Evolutionary conservation across 1,140 invertebrate species (phyloP).

Genomic region (Eriosoma lanigerum): DNA sequence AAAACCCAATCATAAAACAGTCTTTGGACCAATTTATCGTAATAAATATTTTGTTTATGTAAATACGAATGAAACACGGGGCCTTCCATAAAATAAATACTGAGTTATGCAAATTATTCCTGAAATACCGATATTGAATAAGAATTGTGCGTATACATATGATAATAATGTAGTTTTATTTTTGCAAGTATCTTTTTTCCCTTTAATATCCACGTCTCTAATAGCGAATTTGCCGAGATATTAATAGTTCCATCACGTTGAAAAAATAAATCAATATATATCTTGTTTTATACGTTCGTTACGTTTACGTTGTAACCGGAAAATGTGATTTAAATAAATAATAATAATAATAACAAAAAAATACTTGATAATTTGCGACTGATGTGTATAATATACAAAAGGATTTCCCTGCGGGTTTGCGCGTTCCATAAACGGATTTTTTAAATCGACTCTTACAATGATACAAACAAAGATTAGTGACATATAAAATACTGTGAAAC

Average conservation of each 20-base stretch:
- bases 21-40: conserved; percentile 4
- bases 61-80: conserved; percentile 14
- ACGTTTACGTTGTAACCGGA: not conserved
- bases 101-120: conserved; percentile 10
- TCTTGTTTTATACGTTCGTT: not conserved
- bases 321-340: too few relatives aligned
- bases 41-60: not conserved
- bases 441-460: too few relatives aligned
- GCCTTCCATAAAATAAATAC: not conserved
- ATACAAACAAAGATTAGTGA: too few relatives aligned
- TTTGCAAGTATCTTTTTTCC: too few relatives aligned
- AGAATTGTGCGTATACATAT: not conserved
- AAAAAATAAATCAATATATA: not conserved
- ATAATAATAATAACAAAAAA: too few relatives aligned
- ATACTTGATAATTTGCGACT: too few relatives aligned
- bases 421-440: too few relatives aligned
- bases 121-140: not conserved
- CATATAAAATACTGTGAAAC: too few relatives aligned
- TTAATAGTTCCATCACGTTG: not conserved
- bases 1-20: not conserved
- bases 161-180: not conserved
- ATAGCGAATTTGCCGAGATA: not conserved
- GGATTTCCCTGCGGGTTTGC: too few relatives aligned
- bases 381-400: too few relatives aligned
- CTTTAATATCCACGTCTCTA: not conserved